A percentile compares a stretch with the other conserved stretches of the same genome.
These are phyloP conservation scores for Empis stercorea DNA, from an alignment of 2,888 invertebrate species.

Conservation along the genomic window DNA sequence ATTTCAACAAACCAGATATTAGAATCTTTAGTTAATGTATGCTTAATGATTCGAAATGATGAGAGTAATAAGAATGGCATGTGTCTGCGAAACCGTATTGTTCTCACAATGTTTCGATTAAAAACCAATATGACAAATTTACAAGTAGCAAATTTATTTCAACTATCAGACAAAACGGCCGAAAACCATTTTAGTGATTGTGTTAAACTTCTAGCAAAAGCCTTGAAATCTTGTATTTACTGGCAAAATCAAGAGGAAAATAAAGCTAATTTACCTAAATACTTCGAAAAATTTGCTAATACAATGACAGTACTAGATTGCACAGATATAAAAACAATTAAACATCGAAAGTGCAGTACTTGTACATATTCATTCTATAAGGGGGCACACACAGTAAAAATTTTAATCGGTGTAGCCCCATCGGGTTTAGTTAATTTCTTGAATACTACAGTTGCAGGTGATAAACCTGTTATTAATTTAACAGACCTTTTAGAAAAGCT, in stretches of 20 bases:
- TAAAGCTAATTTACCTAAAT: not conserved
- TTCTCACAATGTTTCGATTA: not conserved
- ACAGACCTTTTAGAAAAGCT: too few relatives aligned
- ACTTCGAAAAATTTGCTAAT: not conserved
- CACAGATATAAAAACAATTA: not conserved
- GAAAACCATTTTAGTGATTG: not conserved
- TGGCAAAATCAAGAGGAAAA: not conserved
- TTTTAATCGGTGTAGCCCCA: constrained; percentile 3
- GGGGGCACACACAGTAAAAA: constrained; percentile 1
- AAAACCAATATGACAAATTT: not conserved
- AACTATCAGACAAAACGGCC: not conserved
- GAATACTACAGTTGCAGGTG: not conserved
- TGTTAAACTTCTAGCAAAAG: not conserved
- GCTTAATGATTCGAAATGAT: too few relatives aligned
- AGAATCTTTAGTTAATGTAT: too few relatives aligned
- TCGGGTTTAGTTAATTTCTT: constrained; percentile 1
- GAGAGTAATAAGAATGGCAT: not conserved
- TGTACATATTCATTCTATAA: constrained; percentile 2
- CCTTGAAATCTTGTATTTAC: not conserved
- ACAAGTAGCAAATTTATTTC: not conserved
- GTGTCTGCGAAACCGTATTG: not conserved
- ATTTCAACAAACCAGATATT: not conserved
- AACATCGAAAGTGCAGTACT: not conserved
- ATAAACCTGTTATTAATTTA: constrained; percentile 2
- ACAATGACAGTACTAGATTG: not conserved